Percentiles rank a stretch among this genome's conserved stretches.
These are phyloP conservation scores for Phyllostomus hastatus DNA, from an alignment of 2,113 vertebrate genomes.

Conservation along the genomic window DNA sequence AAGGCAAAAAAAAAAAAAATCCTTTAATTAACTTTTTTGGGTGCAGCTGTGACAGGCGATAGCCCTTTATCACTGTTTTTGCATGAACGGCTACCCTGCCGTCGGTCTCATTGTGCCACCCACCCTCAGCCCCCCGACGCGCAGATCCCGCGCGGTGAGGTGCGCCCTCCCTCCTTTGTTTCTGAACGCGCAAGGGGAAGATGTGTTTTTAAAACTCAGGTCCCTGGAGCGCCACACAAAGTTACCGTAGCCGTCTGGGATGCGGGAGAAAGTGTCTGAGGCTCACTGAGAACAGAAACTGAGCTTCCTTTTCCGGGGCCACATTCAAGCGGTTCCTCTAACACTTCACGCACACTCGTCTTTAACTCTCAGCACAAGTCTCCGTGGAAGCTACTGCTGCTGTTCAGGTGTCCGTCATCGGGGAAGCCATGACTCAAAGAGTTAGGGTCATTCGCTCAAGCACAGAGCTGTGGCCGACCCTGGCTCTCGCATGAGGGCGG, in stretches of 20 bases:
- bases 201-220: background rate
- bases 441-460: background rate
- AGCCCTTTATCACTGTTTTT: constrained; percentile 67
- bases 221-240: background rate
- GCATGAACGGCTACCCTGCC: constrained; percentile 53
- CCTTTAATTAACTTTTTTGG: constrained; percentile 79
- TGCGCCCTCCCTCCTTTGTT: background rate
- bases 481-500: accelerated
- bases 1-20: constrained; percentile 71
- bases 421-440: background rate
- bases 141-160: background rate
- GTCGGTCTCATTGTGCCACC: constrained; percentile 32
- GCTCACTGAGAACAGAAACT: accelerated
- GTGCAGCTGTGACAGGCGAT: constrained; percentile 59
- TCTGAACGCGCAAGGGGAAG: background rate
- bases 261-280: background rate
- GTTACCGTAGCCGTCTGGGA: background rate
- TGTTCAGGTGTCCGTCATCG: too few species aligned
- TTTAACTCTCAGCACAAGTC: background rate
- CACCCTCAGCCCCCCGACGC: background rate
- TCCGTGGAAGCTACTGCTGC: accelerated
- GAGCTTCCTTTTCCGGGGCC: accelerated
- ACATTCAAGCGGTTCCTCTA: background rate
- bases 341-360: accelerated
- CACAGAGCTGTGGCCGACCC: accelerated